Conservation (phyloP, 2,888 invertebrate species). For the Leucophenga maculata region DNA sequence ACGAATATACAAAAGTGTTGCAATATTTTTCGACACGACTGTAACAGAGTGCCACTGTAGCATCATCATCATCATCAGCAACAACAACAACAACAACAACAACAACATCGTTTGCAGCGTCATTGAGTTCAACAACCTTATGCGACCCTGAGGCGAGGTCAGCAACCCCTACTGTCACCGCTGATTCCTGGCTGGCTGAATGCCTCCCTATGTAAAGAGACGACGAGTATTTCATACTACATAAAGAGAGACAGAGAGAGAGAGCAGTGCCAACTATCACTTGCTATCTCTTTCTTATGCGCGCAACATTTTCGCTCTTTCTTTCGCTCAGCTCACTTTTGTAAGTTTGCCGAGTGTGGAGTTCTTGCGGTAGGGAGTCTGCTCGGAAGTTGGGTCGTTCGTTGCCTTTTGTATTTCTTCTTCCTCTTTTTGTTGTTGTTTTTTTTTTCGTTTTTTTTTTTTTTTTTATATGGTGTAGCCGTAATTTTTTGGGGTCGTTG, state of each 20-base stretch:
- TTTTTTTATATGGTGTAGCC: conserved; percentile 30
- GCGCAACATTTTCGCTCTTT: neutral
- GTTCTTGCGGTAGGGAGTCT: conserved; percentile 26
- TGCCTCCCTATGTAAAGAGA: neutral
- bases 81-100: too few species aligned
- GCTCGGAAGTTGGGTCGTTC: conserved; percentile 46
- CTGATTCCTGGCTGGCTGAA: conserved; percentile 19
- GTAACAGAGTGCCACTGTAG: neutral
- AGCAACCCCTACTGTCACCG: conserved; percentile 68
- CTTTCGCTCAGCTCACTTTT: conserved; percentile 5
- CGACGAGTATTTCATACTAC: too few species aligned
- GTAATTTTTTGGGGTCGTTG: conserved; percentile 66
- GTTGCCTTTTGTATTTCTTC: conserved; percentile 43
- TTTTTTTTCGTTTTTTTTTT: conserved; percentile 4
- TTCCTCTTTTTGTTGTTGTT: neutral
- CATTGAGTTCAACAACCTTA: conserved; percentile 70
- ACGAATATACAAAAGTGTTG: too few species aligned
- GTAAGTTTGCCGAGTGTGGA: too few species aligned
- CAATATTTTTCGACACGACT: too few species aligned
- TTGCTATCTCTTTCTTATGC: neutral
- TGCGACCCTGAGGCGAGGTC: conserved; percentile 73
- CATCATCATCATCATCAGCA: neutral
- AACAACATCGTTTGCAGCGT: neutral
- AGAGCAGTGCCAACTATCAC: neutral
- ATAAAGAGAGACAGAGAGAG: neutral